A percentile compares a stretch with the other conserved stretches of the same genome.
Evolutionary conservation across 2,888 invertebrate genomes (phyloP).

Genomic region (Apamea epomidion): DNA sequence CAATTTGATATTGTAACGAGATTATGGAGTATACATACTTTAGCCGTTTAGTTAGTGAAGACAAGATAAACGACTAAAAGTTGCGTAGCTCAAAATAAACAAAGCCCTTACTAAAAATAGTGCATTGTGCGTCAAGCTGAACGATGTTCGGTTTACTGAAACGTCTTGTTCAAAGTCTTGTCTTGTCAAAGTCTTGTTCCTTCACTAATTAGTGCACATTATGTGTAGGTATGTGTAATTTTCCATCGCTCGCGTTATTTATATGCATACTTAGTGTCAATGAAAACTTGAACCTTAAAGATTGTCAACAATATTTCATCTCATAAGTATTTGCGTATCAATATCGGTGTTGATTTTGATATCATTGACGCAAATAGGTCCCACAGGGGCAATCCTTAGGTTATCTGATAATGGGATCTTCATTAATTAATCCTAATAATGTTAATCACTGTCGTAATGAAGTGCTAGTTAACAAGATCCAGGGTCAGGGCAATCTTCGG

Average conservation of each 20-base stretch:
- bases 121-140: conserved; percentile 1
- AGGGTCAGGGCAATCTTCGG: conserved; percentile 21
- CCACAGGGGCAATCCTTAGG: conserved; percentile 76
- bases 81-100: conserved; percentile 44
- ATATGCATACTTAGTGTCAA: conserved; percentile 73
- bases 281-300: conserved; percentile 78
- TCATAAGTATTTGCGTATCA: conserved; percentile 66
- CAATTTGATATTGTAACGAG: conserved; percentile 58
- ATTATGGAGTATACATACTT: conserved; percentile 34
- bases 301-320: conserved; percentile 78
- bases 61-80: conserved; percentile 28
- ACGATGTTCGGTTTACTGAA: background rate
- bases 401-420: conserved; percentile 78
- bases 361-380: conserved; percentile 83
- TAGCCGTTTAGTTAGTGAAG: conserved; percentile 28
- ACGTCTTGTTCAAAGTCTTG: too few relatives aligned
- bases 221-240: conserved; percentile 62
- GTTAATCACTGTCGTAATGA: conserved; percentile 40
- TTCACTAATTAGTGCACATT: conserved; percentile 37
- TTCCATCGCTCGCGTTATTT: conserved; percentile 74
- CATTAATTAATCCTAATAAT: conserved; percentile 78
- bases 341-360: conserved; percentile 73
- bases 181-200: background rate
- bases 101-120: conserved; percentile 20
- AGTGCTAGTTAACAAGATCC: conserved; percentile 29